A percentile compares a stretch with the other conserved stretches of the same genome.
Conservation (phyloP, 2,113 vertebrate genomes). For the Jacana jacana region DNA sequence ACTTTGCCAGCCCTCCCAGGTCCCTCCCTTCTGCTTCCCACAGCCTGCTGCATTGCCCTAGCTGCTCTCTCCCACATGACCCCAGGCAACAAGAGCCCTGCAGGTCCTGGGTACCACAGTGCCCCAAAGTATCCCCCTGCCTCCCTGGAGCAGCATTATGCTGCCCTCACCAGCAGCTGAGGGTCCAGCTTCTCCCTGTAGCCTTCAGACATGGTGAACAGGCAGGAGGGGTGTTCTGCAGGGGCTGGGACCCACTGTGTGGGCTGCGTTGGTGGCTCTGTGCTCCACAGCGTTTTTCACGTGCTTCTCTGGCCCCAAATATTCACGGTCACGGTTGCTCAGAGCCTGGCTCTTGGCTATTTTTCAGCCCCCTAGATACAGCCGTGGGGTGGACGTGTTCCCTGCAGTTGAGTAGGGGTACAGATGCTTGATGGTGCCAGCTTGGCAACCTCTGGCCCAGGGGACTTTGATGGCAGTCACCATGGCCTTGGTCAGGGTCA, state of each 20-base stretch:
- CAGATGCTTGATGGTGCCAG: background rate
- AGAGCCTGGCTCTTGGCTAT: background rate
- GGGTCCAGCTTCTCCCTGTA: background rate
- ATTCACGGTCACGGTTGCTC: accelerated
- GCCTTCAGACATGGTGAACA: background rate
- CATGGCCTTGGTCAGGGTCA: background rate
- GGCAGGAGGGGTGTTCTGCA: background rate
- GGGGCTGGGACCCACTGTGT: background rate
- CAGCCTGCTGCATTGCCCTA: background rate
- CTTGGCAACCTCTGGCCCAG: background rate
- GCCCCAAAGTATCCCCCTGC: background rate
- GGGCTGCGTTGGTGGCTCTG: background rate
- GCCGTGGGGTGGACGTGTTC: background rate
- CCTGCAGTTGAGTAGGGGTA: background rate
- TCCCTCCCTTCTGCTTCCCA: background rate
- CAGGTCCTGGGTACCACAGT: background rate
- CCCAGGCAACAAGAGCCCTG: background rate
- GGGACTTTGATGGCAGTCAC: too few relatives aligned
- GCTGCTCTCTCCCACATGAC: background rate
- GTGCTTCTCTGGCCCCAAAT: background rate
- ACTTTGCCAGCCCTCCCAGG: background rate
- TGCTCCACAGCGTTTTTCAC: background rate
- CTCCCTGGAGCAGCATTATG: background rate
- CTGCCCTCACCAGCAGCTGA: background rate
- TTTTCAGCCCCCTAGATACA: background rate